Evolutionary conservation across 2,888 invertebrate genomes (phyloP).

Genomic region (Fragum whitleyi): DNA sequence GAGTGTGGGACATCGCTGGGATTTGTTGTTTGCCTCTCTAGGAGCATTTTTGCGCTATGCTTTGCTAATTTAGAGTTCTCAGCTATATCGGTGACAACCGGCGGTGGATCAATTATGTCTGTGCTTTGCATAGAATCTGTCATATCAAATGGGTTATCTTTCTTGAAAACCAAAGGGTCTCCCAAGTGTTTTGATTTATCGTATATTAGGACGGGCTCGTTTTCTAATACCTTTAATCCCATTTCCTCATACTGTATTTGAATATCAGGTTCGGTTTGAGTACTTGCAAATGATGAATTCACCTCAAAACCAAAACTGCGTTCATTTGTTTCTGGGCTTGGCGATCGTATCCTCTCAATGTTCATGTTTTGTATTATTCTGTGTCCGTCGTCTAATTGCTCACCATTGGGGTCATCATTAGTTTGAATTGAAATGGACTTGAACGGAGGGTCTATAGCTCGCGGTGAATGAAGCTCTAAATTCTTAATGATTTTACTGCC

Average conservation of each 20-base stretch:
- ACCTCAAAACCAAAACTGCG: conserved; percentile 2
- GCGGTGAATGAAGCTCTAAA: conserved; percentile 1
- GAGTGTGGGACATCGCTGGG: background rate
- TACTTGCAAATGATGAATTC: conserved; percentile 3
- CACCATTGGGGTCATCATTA: no score
- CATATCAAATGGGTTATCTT: background rate
- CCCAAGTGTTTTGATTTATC: background rate
- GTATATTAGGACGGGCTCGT: conserved; percentile 15
- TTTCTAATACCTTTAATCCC: background rate
- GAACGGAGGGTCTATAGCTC: background rate
- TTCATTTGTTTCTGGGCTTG: background rate
- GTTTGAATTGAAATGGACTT: conserved; percentile 14
- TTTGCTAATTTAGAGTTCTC: background rate
- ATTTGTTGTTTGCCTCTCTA: background rate
- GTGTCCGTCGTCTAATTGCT: conserved; percentile 23
- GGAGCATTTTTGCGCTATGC: conserved; percentile 19
- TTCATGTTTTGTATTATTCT: conserved; percentile 40
- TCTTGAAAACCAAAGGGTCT: background rate
- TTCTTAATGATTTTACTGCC: conserved; percentile 26
- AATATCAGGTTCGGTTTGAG: conserved; percentile 2
- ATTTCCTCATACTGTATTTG: background rate
- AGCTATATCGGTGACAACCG: background rate
- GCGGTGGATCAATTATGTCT: background rate
- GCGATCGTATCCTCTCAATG: background rate
- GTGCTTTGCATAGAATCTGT: no score